Conservation (phyloP, 2,113 vertebrate genomes). For the Plotosus lineatus region DNA sequence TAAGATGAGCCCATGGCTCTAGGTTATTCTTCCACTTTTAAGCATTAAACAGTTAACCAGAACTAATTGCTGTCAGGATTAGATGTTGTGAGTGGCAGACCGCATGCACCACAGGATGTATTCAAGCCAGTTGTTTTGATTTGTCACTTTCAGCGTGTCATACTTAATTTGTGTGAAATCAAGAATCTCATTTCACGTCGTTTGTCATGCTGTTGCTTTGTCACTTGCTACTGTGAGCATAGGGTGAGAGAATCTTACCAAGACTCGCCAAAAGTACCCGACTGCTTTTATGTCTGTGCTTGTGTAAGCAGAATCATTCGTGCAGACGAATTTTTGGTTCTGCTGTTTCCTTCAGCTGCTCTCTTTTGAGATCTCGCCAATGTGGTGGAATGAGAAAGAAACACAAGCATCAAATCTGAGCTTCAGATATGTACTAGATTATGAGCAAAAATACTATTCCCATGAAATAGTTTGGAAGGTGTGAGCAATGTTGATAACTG, state of each 20-base stretch:
- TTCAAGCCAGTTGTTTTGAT: background rate
- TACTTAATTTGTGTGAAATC: background rate
- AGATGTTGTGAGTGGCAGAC: background rate
- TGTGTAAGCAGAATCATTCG: background rate
- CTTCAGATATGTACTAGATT: conserved; percentile 1
- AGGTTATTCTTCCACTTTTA: background rate
- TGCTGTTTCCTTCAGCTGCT: conserved; percentile 20
- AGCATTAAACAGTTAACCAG: background rate
- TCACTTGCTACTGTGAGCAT: background rate
- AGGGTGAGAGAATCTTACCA: background rate
- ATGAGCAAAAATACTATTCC: conserved; percentile 21
- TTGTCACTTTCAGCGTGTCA: background rate
- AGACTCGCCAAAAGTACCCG: background rate
- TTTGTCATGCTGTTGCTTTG: background rate
- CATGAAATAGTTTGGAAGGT: conserved; percentile 32
- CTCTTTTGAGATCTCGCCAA: conserved; percentile 8
- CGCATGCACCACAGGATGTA: background rate
- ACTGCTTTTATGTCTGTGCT: background rate
- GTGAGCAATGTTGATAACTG: conserved; percentile 41
- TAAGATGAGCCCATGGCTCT: background rate
- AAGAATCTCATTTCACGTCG: too few species aligned
- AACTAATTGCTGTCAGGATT: background rate
- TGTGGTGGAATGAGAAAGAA: background rate
- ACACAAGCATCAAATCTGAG: conserved; percentile 1
- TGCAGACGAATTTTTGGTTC: conserved; percentile 6